Base-by-base conservation (phyloP, 2,888 invertebrate species). In the Drymonia ruficornis region DNA sequence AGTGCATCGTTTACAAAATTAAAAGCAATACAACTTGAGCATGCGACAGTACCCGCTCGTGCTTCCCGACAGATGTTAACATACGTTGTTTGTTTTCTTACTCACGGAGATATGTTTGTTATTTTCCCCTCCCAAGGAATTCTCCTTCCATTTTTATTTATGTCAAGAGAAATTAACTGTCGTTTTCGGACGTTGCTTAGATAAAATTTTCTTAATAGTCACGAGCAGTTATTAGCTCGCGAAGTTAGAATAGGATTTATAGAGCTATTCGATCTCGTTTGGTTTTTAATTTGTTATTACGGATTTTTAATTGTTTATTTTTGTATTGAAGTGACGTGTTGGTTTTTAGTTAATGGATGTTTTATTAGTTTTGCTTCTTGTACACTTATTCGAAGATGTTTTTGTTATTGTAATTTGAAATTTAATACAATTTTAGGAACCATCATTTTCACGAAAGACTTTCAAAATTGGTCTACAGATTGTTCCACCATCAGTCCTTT, bases 71-170 rank as follows among this genome's bases (percentile, higher is more conserved):
- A 91, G 91, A 91, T 92, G 92, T 89, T 89, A 91, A 90, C 92
- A 91, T 81, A 89, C 88, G 89, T 83, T 89, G 91, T 91, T 91
- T 91, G 91, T 91, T 91, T 89, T 90, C 90, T 84, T 89, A 86
- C 86, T 88, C 84, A 84, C 81, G 86, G 84, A 90, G 89, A 91
- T 90, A 90, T 91, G 91, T 91, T 89, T 91, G 88, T 91, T 90
- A 82, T 88, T 89, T 83, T 84, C 83, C 81, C 76, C 71, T 67
- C 65, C 61, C 63, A 56, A 75, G 78, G 81, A 79, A 81, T 80
- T 76, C 79, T 75, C 72, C 75, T 79, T 81, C 75, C 81, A 76
- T 80, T 87, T 86, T 89, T 91, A 91, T 91, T 91, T 91, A 89
- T 89, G 91, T 90, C 91, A 84, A 60, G 62, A 86, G 82, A 87